Evolutionary conservation across 2,888 invertebrate species (phyloP), one percentile per base, ranked within the genome.

Genomic region (Ophioninae sp.): DNA sequence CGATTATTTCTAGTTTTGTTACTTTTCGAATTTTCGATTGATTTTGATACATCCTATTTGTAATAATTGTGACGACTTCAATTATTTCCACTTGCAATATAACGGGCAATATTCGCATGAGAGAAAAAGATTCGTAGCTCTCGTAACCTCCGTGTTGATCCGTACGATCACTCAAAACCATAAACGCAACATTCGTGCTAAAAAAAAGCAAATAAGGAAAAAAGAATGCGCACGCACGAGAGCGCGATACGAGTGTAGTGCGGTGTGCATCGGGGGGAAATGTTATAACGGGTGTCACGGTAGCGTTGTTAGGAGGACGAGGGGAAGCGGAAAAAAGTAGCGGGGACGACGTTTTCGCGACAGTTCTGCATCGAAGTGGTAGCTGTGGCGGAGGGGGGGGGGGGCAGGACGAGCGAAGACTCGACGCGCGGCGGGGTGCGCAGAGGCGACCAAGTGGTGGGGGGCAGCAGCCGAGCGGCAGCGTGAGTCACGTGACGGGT

Each of bases 401-500:
- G 41, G 61, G 62, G 77, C 65, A 30, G 73, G 41, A 64, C 76
- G 76, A 69, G 75, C 68, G 82, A 72, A 65, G 64, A 37, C 30
- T 20, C 62, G 59, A 59, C n/a, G 39, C 39, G 64, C 70, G 30
- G 41, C 41, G 65, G 77, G 50, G 61, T 61, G 79, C 72, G 74
- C 67, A 65, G 62, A 62, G 57, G 92, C 91, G 30, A 13, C 10
- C 30, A 21, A 73, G 75, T 75, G 76, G 91, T 88, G 91, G 92
- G 37, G 72, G 64, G 77, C 8, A 59, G 93, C 92, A 93, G 65
- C n/a, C 68, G 61, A 41, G 68, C 70, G 62, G 68, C 68, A 74
- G 76, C 69, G 68, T 77, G 81, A 78, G 79, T 81, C 88, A 86
- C 88, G 88, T 89, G 87, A 89, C 87, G 87, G 85, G 89, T 89